Conservation (phyloP, 1,140 invertebrate species). For the Acromyrmex heyeri region DNA sequence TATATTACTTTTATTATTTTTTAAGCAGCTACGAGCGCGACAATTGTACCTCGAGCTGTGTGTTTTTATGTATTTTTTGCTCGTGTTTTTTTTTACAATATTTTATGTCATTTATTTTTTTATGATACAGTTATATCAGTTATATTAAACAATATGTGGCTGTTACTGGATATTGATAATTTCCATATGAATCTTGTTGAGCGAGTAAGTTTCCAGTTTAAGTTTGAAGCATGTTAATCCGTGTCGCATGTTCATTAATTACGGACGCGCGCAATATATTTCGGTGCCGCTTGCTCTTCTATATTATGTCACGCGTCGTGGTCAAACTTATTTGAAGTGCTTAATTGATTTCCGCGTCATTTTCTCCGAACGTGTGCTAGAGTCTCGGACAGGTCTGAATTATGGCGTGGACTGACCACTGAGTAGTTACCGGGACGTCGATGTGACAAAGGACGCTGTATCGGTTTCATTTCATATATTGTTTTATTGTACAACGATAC, state of each 20-base stretch:
- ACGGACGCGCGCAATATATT: conserved; percentile 20
- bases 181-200: conserved; percentile 15
- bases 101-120: not conserved
- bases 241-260: conserved; percentile 49
- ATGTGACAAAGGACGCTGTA: conserved; percentile 23
- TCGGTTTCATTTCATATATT: conserved; percentile 44
- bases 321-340: conserved; percentile 44
- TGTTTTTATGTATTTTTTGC: not conserved
- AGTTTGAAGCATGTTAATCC: conserved; percentile 40
- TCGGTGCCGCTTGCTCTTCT: conserved; percentile 13
- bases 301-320: conserved; percentile 36
- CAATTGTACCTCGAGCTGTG: not conserved
- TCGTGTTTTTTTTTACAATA: not conserved
- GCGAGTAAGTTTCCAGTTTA: conserved; percentile 3
- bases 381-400: conserved; percentile 22
- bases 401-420: conserved; percentile 15
- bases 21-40: not conserved
- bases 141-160: not conserved
- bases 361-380: conserved; percentile 10
- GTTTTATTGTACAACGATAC: conserved; percentile 49
- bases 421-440: not conserved
- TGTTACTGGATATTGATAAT: conserved; percentile 1
- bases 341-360: conserved; percentile 56
- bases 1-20: conserved; percentile 21
- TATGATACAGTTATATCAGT: not conserved